These are phyloP conservation scores for Notiomystis cincta DNA, from an alignment of 2,113 vertebrate genomes.

Conservation along the genomic window DNA sequence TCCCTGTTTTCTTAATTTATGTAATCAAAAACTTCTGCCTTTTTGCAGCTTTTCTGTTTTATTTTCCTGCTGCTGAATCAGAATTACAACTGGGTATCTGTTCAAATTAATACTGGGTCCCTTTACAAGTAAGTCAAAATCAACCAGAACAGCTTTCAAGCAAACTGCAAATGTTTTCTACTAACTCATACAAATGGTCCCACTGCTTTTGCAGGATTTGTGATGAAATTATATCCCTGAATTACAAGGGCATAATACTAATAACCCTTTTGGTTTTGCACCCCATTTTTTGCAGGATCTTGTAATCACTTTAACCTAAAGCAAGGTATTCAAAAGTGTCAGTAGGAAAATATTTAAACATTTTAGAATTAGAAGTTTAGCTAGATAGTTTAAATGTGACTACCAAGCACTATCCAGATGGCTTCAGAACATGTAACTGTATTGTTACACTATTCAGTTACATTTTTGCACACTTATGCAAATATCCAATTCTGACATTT, in stretches of 20 bases:
- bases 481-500: background rate
- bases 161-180: background rate
- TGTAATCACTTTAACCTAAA: background rate
- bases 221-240: background rate
- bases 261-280: background rate
- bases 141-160: background rate
- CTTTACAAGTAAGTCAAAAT: background rate
- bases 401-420: background rate
- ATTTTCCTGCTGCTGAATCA: background rate
- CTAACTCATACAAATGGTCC: background rate
- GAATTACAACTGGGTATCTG: background rate
- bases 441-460: background rate
- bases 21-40: background rate
- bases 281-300: background rate
- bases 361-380: constrained; percentile 25
- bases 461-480: background rate
- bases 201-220: background rate
- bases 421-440: background rate
- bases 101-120: background rate
- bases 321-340: background rate
- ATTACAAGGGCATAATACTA: background rate
- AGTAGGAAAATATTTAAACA: constrained; percentile 19
- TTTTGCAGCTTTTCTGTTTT: background rate
- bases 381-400: constrained; percentile 3
- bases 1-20: background rate